A percentile compares a stretch with the other conserved stretches of the same genome.
Evolutionary conservation across 2,888 invertebrate species (phyloP).

Genomic region (Ferrisia virgata): DNA sequence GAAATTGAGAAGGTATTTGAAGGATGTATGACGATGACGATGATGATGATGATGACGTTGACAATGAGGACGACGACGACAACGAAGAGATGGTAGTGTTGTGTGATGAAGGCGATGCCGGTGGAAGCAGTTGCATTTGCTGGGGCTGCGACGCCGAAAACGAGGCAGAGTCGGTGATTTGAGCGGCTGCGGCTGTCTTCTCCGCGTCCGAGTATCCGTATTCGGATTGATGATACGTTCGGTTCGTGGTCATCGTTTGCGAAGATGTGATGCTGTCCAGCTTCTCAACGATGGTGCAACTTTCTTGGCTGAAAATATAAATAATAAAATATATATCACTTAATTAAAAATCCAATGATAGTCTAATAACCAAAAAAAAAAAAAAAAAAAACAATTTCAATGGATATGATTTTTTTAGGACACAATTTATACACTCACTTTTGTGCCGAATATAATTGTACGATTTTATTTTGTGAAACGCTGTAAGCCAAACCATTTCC

Average conservation of each 20-base stretch:
- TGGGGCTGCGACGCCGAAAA: background rate
- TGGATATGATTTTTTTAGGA: too few relatives aligned
- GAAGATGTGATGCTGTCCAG: background rate
- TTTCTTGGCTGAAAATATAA: background rate
- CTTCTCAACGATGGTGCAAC: background rate
- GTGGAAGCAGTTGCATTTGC: too few relatives aligned
- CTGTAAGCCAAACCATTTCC: constrained; percentile 82
- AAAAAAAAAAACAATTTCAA: background rate
- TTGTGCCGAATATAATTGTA: constrained; percentile 60
- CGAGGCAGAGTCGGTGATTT: background rate
- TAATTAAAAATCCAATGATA: too few relatives aligned
- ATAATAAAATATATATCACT: too few relatives aligned
- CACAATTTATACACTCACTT: constrained; percentile 48
- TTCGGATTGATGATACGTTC: constrained; percentile 11
- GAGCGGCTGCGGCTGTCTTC: background rate
- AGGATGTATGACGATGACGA: background rate
- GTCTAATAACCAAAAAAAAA: too few relatives aligned
- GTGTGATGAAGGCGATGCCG: background rate
- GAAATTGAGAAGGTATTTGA: constrained; percentile 38
- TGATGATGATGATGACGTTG: background rate
- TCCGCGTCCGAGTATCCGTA: constrained; percentile 13
- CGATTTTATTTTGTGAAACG: constrained; percentile 86
- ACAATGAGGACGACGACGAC: background rate
- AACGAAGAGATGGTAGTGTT: background rate
- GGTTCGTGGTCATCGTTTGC: background rate